Evolutionary conservation across 23 tunicate genomes (phyloP).

Genomic region (Aplidium turbinatum): DNA sequence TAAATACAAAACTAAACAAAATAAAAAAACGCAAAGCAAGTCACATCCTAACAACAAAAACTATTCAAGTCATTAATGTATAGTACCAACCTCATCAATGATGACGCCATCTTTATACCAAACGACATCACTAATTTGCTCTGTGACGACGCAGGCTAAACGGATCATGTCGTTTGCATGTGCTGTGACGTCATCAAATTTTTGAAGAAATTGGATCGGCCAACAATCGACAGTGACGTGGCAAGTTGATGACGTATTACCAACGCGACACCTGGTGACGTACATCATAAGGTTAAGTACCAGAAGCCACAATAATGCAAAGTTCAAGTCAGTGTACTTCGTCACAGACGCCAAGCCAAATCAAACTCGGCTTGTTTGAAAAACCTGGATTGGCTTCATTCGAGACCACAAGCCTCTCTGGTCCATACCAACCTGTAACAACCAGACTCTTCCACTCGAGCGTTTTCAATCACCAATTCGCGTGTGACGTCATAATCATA

Average conservation of each 20-base stretch:
- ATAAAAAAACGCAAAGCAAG: too few species aligned
- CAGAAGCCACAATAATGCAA: too few species aligned
- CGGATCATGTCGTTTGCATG: not conserved
- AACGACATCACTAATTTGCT: not conserved
- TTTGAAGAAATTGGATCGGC: conserved; percentile 17
- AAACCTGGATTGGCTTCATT: too few species aligned
- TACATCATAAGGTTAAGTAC: too few species aligned
- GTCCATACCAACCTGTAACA: conserved; percentile 50
- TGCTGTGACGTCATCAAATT: conserved; percentile 20
- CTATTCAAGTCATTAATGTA: too few species aligned
- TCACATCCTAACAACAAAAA: too few species aligned
- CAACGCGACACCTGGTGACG: conserved; percentile 34
- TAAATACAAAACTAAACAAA: not conserved
- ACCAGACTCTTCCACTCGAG: conserved; percentile 23
- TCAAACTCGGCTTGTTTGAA: too few species aligned
- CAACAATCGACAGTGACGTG: conserved; percentile 23
- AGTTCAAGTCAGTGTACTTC: too few species aligned
- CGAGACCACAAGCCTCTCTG: too few species aligned
- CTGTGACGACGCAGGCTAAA: conserved; percentile 26
- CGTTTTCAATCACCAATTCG: conserved; percentile 44
- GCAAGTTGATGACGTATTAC: conserved; percentile 25
- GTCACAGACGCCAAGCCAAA: too few species aligned
- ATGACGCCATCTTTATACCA: conserved; percentile 33
- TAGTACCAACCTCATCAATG: conserved; percentile 4
- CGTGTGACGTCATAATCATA: conserved; percentile 39